Conservation (phyloP, 2,113 vertebrate species). For the Dasyurus viverrinus region DNA sequence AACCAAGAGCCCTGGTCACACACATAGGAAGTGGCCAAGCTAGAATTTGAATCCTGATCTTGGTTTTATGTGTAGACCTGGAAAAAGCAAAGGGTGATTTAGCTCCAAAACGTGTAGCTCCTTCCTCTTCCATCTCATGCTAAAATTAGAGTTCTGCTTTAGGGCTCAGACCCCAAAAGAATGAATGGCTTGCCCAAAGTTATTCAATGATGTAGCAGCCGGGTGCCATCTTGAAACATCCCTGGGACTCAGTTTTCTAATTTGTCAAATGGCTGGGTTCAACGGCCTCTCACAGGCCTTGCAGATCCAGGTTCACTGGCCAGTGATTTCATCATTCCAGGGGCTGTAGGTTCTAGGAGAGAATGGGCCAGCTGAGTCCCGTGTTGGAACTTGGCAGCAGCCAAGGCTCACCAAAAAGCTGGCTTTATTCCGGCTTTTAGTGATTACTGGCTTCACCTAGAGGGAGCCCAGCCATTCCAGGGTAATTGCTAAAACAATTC, state of each 20-base stretch:
- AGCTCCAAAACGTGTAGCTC: background rate
- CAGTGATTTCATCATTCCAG: background rate
- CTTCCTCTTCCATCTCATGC: background rate
- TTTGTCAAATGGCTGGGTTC: background rate
- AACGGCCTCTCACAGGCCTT: background rate
- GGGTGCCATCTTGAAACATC: rapidly evolving
- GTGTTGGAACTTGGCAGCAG: background rate
- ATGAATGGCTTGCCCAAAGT: background rate
- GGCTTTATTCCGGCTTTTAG: background rate
- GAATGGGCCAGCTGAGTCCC: background rate
- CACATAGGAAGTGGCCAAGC: background rate
- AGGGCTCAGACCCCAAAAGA: background rate
- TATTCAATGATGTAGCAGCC: background rate
- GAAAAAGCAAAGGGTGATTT: background rate
- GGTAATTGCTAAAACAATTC: background rate
- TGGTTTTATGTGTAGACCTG: background rate
- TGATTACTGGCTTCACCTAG: background rate
- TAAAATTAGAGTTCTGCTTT: background rate
- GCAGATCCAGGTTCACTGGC: background rate
- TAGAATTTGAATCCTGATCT: background rate
- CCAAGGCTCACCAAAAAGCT: background rate
- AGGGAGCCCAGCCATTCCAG: background rate
- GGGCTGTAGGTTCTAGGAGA: background rate
- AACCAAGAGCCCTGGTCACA: background rate
- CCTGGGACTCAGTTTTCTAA: background rate